Percentiles rank a stretch among this genome's conserved stretches.
phyloP scores from a whole-genome alignment of 2,797 vertebrate genomes.

The Mustela erminea region DNA sequence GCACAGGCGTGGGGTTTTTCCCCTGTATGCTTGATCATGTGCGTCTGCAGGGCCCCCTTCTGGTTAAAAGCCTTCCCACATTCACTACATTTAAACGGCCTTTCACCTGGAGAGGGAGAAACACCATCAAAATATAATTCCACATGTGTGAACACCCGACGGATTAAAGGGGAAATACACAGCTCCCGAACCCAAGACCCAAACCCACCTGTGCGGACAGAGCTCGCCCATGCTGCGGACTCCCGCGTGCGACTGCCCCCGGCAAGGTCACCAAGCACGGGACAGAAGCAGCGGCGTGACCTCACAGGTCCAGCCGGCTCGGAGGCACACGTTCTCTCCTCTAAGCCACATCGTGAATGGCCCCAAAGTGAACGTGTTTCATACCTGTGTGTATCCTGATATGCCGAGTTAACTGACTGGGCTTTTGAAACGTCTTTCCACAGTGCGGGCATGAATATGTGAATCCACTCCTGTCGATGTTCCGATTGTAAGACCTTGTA shows the following conservation, averaged over 20 bases:
- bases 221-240: background rate
- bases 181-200: background rate
- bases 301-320: fast-evolving
- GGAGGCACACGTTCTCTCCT: background rate
- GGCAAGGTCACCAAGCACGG: background rate
- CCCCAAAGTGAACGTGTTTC: background rate
- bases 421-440: conserved; percentile 98
- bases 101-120: conserved; percentile 91
- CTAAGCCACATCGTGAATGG: fast-evolving
- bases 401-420: conserved; percentile 97
- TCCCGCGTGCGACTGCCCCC: fast-evolving
- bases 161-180: fast-evolving
- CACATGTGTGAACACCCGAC: fast-evolving
- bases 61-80: conserved; percentile 99
- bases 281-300: background rate
- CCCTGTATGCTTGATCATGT: conserved; percentile 98
- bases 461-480: conserved; percentile 97
- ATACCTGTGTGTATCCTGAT: conserved; percentile 98
- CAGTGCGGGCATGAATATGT: conserved; percentile 98
- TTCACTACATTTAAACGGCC: conserved; percentile 95
- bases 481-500: conserved; percentile 97
- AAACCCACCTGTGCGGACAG: background rate
- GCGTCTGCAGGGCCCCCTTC: conserved; percentile 99
- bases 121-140: background rate
- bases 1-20: conserved; percentile 98